Evolutionary conservation across 1,140 invertebrate genomes (phyloP).

Genomic region (Diachasma alloeum): DNA sequence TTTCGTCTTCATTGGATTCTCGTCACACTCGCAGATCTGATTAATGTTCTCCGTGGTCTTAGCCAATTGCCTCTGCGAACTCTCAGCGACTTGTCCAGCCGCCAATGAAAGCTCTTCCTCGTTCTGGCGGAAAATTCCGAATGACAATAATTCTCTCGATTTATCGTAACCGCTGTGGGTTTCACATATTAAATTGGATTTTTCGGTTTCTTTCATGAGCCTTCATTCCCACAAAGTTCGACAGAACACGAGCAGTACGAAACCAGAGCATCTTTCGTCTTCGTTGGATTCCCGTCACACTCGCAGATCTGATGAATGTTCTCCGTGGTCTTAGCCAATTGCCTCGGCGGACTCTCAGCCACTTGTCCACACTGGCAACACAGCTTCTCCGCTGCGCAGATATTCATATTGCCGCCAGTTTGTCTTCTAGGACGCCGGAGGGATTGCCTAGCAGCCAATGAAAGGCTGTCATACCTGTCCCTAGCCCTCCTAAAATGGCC

Average conservation of each 20-base stretch:
- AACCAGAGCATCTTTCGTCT: background rate
- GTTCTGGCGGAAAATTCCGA: background rate
- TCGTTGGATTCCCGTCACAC: background rate
- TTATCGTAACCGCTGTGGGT: no score
- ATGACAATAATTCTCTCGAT: background rate
- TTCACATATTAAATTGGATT: no score
- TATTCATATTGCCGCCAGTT: background rate
- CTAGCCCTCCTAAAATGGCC: background rate
- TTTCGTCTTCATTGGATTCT: background rate
- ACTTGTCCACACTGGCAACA: background rate
- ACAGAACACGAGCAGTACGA: background rate
- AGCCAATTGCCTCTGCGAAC: background rate
- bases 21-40: background rate
- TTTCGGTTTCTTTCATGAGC: background rate
- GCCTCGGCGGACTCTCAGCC: background rate
- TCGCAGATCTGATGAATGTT: background rate
- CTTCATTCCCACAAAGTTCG: background rate
- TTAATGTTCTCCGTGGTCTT: background rate
- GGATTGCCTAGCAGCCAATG: background rate
- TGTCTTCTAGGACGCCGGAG: background rate
- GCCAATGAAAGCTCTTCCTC: background rate
- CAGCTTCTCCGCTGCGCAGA: background rate
- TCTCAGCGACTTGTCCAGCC: no score
- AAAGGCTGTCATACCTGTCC: background rate
- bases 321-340: background rate